phyloP scores from a whole-genome alignment of 2,113 vertebrate species.

The Eonycteris spelaea region DNA sequence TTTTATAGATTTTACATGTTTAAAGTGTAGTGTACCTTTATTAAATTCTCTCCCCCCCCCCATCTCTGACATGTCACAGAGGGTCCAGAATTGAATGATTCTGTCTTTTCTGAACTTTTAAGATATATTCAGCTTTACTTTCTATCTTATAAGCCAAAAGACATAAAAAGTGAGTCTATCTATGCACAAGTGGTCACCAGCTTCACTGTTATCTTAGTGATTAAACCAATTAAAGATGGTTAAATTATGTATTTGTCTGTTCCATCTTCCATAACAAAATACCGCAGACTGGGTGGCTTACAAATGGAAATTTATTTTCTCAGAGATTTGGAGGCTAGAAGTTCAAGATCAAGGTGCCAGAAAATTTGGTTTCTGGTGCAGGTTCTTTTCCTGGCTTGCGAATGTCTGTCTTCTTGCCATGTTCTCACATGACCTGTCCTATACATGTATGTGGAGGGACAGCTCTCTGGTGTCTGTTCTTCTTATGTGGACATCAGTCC shows the following conservation, averaged over 20 bases:
- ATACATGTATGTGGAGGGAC: neutral
- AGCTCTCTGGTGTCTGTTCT: neutral
- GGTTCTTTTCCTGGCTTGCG: neutral
- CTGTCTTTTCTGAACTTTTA: neutral
- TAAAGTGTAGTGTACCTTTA: neutral
- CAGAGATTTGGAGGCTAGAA: neutral
- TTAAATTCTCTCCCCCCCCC: neutral
- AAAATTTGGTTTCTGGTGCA: neutral
- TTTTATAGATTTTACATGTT: neutral
- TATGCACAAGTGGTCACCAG: neutral
- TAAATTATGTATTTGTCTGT: neutral
- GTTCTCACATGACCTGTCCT: neutral
- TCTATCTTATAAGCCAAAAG: neutral
- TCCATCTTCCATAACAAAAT: neutral
- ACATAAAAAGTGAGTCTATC: neutral
- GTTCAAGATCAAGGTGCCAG: neutral
- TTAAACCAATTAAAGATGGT: neutral
- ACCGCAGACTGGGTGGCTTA: neutral
- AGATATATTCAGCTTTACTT: neutral
- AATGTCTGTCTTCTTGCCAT: neutral
- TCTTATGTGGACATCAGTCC: neutral
- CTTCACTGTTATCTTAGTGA: neutral
- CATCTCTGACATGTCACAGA: neutral
- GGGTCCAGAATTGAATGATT: neutral
- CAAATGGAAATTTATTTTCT: slow-evolving; percentile 6